phyloP scores from a whole-genome alignment of 2,113 vertebrate species.

The Ochotona curzoniae region DNA sequence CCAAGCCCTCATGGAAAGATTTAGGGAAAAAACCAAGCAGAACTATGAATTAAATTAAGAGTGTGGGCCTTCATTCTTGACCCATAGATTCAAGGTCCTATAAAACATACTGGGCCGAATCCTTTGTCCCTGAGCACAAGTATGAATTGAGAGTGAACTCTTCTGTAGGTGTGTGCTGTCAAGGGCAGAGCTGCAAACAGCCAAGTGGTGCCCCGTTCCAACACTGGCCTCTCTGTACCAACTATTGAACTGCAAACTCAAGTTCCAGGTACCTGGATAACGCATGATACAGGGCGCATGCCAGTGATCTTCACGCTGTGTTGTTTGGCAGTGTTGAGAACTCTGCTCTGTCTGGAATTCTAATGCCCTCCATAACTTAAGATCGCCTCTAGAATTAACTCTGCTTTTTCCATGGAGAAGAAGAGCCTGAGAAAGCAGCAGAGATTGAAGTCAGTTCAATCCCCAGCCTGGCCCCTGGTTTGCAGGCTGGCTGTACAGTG shows the following conservation, averaged over 20 bases:
- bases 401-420: constrained; percentile 23
- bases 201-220: neutral
- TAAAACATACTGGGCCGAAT: neutral
- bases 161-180: neutral
- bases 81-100: neutral
- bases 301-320: neutral
- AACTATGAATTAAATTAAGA: constrained; percentile 22
- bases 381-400: constrained; percentile 56
- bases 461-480: constrained; percentile 70
- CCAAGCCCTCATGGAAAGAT: neutral
- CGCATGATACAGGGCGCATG: neutral
- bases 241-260: neutral
- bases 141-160: neutral
- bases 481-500: constrained; percentile 81
- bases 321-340: constrained; percentile 25
- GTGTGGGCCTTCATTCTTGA: neutral
- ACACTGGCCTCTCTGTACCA: neutral
- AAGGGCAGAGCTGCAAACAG: neutral
- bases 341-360: constrained; percentile 42
- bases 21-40: neutral
- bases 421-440: constrained; percentile 80
- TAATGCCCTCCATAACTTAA: constrained; percentile 53
- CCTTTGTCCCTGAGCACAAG: neutral
- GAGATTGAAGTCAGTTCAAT: constrained; percentile 49
- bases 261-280: neutral